Evolutionary conservation across 2,888 invertebrate species (phyloP), one percentile per base, ranked within the genome.

Genomic region (Sphecodes monilicornis): DNA sequence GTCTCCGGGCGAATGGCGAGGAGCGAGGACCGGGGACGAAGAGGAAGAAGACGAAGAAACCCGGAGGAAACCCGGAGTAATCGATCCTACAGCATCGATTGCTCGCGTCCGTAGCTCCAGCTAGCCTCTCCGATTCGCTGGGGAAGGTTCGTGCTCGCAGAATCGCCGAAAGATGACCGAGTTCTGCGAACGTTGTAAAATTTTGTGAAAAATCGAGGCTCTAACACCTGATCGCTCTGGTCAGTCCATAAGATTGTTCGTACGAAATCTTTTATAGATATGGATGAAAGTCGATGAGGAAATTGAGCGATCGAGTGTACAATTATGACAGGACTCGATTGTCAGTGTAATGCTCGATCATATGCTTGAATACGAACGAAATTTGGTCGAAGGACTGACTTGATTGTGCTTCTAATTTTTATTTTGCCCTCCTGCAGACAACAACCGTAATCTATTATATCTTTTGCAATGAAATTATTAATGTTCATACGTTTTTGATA

Each of bases 91-190:
- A 78, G 71, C 82, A 86, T 87, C 87, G 89, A 88, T 81, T 86
- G 90, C 90, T 91, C 90, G 90, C 88, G 90, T 88, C 83, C 80
- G 84, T 90, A 89, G 90, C 90, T 91, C 87, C 87, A 76, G 82
- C 84, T 86, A 91, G 89, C 87, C 86, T 82, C 89, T 82, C 88
- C 75, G 84, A 86, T 86, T 86, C 86, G 84, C 87, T 88, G 88
- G 88, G 89, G 88, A 90, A 91, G 90, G 90, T 90, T 91, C 87
- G 88, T 79, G 87, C 88, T 84, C 89, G 84, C 80, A 39, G 70
- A 74, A 79, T 85, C 84, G 29, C n/a, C 72, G 18, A 43, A 43
- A 13, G 50, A 50, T n/a, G 50, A n/a, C n/a, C 50, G n/a, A 50
- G 50, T 50, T 50, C 10, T 10, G 10, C 22, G 50, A n/a, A n/a